A percentile compares a stretch with the other conserved stretches of the same genome.
phyloP scores from a whole-genome alignment of 1,140 invertebrate species.

The Drosophila insularis region DNA sequence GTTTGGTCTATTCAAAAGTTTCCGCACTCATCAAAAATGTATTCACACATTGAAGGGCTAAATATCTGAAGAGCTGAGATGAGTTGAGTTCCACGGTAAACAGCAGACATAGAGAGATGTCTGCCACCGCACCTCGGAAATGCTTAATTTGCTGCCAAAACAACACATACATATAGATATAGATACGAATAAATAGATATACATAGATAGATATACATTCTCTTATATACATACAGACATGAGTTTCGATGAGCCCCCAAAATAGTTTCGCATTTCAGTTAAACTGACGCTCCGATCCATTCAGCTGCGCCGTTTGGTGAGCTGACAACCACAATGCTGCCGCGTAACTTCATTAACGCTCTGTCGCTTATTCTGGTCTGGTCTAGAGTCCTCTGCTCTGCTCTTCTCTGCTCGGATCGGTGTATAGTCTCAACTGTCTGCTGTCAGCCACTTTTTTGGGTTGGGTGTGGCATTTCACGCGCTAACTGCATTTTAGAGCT shows the following conservation, averaged over 20 bases:
- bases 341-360: constrained; percentile 50
- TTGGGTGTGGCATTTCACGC: constrained; percentile 41
- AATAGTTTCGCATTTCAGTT: constrained; percentile 52
- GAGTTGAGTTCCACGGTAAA: background rate
- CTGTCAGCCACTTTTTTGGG: constrained; percentile 10
- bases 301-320: background rate
- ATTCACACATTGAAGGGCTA: constrained; percentile 36
- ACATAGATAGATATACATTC: background rate
- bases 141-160: constrained; percentile 50
- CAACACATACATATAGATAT: constrained; percentile 25
- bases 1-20: constrained; percentile 35
- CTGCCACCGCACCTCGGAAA: constrained; percentile 31
- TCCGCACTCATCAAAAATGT: constrained; percentile 20
- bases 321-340: constrained; percentile 11
- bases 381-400: constrained; percentile 8
- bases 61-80: constrained; percentile 11
- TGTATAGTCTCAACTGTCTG: background rate
- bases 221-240: constrained; percentile 17
- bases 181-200: background rate
- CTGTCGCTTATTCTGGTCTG: constrained; percentile 10
- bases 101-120: background rate
- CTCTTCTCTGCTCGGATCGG: background rate
- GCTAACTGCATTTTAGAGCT: constrained; percentile 48
- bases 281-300: background rate
- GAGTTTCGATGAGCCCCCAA: constrained; percentile 48